Evolutionary conservation across 1,140 invertebrate genomes (phyloP), one percentile per base, ranked within the genome.

Genomic region (Parasteatoda tepidariorum): DNA sequence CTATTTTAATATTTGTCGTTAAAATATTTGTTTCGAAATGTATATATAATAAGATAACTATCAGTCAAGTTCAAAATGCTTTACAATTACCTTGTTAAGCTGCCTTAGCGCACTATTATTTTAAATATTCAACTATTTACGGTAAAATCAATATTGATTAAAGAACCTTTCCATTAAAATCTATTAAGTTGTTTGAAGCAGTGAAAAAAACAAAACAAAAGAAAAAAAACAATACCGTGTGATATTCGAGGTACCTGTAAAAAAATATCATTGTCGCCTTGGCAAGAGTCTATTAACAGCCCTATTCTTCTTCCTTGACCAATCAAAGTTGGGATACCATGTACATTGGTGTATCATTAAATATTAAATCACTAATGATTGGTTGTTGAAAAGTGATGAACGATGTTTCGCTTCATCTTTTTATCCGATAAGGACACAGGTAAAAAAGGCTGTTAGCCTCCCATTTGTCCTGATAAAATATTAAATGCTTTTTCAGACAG

Each of bases 301-400:
- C 22, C 9, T 15, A 11, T 5, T 7, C 3, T 66, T 28, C 31
- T n/a, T 28, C 62, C 13, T 5, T 31, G 9, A 6, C 15, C 7
- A n/a, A 3, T 28, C 38, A 26, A 55, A 75, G 61, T 55, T 26
- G 26, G 18, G 38, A 54, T 55, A 34, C 24, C 28, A 18, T 18
- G 30, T 26, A 33, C 61, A 61, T 78, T 61, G 74, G 66, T 78
- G 66, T 66, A 31, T 78, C 59, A 78, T 78, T 34, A 55, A 78
- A 78, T 78, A 78, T 78, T 78, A 41, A 78, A 34, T 41, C 62
- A 9, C 22, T 78, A 78, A 78, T 78, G 74, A 78, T 78, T 66
- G 59, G 74, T 66, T 78, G 74, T 78, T 78, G 74, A 78, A 78
- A 75, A 78, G 74, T 78, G 74, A 78, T 78, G 61, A 78, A 78